A percentile compares a stretch with the other conserved stretches of the same genome.
These are phyloP conservation scores for Aspidiotus rigidus DNA, from an alignment of 2,888 invertebrate genomes.

Conservation along the genomic window DNA sequence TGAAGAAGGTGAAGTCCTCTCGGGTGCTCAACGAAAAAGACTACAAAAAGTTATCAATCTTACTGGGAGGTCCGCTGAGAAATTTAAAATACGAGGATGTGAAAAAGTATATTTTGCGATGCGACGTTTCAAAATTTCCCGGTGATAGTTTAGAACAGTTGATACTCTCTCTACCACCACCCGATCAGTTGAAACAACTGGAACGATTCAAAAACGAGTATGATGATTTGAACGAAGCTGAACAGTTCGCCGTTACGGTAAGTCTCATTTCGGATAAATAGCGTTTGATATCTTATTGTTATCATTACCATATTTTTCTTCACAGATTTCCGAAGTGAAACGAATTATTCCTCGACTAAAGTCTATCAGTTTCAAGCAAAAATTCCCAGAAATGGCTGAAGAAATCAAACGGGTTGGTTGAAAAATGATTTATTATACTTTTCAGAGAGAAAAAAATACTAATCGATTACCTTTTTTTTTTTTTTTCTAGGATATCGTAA, in stretches of 20 bases:
- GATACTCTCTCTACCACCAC: slow-evolving; percentile 81
- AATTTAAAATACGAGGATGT: slow-evolving; percentile 75
- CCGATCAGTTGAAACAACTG: slow-evolving; percentile 78
- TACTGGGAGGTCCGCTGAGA: slow-evolving; percentile 75
- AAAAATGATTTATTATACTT: slow-evolving; percentile 9
- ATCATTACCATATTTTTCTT: slow-evolving; percentile 36
- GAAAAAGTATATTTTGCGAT: slow-evolving; percentile 67
- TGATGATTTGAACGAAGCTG: slow-evolving; percentile 79
- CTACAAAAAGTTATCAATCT: slow-evolving; percentile 83
- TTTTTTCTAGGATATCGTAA: slow-evolving; percentile 62
- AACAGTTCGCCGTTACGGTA: slow-evolving; percentile 83
- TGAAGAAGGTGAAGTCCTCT: slow-evolving; percentile 82
- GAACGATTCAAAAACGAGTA: slow-evolving; percentile 69
- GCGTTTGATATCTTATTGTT: background rate
- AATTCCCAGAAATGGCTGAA: slow-evolving; percentile 73
- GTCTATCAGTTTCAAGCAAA: slow-evolving; percentile 81
- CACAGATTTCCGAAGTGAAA: slow-evolving; percentile 74
- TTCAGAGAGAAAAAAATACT: background rate
- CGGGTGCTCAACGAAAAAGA: slow-evolving; percentile 86
- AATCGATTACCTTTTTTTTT: background rate
- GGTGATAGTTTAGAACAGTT: slow-evolving; percentile 83
- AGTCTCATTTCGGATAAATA: slow-evolving; percentile 38
- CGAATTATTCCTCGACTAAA: slow-evolving; percentile 74
- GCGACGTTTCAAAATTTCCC: slow-evolving; percentile 76
- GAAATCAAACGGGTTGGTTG: slow-evolving; percentile 71